These are phyloP conservation scores for Campoletis sonorensis DNA, from an alignment of 1,140 invertebrate species.

Conservation along the genomic window DNA sequence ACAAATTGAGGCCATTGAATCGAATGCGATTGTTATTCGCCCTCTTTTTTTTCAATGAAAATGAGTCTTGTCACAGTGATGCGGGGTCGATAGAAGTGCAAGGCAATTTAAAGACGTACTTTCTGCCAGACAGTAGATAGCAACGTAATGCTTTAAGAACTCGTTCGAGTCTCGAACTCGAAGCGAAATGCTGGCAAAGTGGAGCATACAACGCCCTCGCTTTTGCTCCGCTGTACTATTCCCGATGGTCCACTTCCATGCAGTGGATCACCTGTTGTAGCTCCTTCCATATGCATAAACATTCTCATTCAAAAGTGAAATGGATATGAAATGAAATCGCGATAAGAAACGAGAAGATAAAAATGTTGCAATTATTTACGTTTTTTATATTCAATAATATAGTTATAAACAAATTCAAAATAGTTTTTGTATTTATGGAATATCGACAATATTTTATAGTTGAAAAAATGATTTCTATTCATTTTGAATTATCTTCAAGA, in stretches of 20 bases:
- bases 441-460: no score
- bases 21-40: neutral
- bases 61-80: constrained; percentile 9
- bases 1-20: constrained; percentile 37
- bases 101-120: constrained; percentile 36
- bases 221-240: neutral
- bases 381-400: neutral
- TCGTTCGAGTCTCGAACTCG: constrained; percentile 12
- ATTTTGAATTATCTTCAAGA: no score
- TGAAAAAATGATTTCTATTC: no score
- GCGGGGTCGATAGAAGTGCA: neutral
- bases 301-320: neutral
- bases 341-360: no score
- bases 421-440: no score
- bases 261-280: constrained; percentile 18
- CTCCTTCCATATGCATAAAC: neutral
- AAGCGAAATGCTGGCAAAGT: neutral
- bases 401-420: no score
- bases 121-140: constrained; percentile 30
- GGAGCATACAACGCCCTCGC: neutral
- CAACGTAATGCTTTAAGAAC: constrained; percentile 37
- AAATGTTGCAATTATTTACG: no score
- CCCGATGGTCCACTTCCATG: constrained; percentile 5
- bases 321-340: neutral
- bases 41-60: neutral